Base-by-base conservation (phyloP, 2,888 invertebrate species). In the Rhogogaster chlorosoma region DNA sequence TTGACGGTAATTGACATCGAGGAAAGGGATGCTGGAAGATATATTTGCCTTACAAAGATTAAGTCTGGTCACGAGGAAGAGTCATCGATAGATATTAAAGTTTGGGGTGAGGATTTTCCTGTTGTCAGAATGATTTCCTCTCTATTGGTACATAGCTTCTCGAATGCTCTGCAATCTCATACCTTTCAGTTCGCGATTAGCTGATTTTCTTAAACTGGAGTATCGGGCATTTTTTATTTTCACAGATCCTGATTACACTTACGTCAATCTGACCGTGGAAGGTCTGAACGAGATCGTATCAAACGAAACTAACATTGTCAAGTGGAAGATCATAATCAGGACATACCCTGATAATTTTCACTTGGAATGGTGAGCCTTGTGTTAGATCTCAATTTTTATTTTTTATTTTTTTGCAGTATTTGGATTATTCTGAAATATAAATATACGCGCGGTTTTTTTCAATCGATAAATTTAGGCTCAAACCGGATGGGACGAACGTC, bases 341-440 rank as follows among this genome's bases (percentile, higher is more conserved):
- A 95, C 95, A 0, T 95, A 95, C 92, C 96, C 96, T 94, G 95
- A 2, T 91, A 90, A 57, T 89, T 96, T 5, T 67, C 1, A 10
- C 6, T 29, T 6, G 15, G 93, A 89, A 84, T 96, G 96, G 96
- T 95, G 93, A 90, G 85, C 87, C 10, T 12, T 61, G 26, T 26
- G 61, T 61, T 22, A 26, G 10, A 61, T 2, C 12, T 61, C 12
- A 3, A 3, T n/a, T n/a, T n/a, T n/a, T n/a, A n/a, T n/a, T n/a
- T n/a, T n/a, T n/a, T 4, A 29, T 32, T 0, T 64, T 12, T n/a
- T 12, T 64, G 29, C 22, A 64, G 1, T 29, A 12, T 9, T n/a
- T 57, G 7, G 22, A 22, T n/a, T 9, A 57, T 57, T 57, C 57
- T 57, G 22, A 57, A 57, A 53, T n/a, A 22, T 22, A 61, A 49